Base-by-base conservation (phyloP, 2,888 invertebrate species). In the Xylocampa areola region DNA sequence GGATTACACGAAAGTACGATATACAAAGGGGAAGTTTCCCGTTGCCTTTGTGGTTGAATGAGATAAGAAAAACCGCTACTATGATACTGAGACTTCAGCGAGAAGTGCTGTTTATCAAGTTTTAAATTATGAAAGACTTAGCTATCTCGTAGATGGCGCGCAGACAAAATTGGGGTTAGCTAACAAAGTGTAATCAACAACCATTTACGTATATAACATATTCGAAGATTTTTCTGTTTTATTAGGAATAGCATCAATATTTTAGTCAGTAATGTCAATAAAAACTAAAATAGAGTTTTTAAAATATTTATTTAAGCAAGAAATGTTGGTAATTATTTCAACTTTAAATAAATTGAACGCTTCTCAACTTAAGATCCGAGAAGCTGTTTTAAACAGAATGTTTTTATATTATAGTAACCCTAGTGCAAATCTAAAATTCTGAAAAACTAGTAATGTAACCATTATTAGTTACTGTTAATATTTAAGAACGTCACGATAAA, bases 31-130 rank as follows among this genome's bases (percentile, higher is more conserved):
- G 54, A 75, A 75, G 63, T 68, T 75, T 60, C 21, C 50, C 45
- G 32, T 54, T 60, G 35, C 59, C 50, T 68, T 73, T 68, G 66
- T 61, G 59, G 68, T 57, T 40, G 58, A 39, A 44, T 43, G 30
- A 60, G 75, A 75, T 74, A 73, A 67, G 67, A 74, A 69, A 74
- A 72, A 69, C 59, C 39, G 67, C 59, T 69, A 58, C 63, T 64
- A 37, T 71, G 50, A 71, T 74, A 68, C 51, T 16, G 19, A 47
- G 53, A 57, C 37, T 58, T 37, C 39, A 41, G 55, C 45, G 53
- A 37, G 48, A 55, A 70, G 44, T 52, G 52, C 39, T 55, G 54
- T 54, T 73, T 71, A 60, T 66, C 62, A 68, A 74, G 48, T 71
- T 73, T 74, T 63, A 73, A 71, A 66, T 65, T 71, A 59, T 66